phyloP scores from a whole-genome alignment of 2,888 invertebrate genomes.

The Clivina fossor region DNA sequence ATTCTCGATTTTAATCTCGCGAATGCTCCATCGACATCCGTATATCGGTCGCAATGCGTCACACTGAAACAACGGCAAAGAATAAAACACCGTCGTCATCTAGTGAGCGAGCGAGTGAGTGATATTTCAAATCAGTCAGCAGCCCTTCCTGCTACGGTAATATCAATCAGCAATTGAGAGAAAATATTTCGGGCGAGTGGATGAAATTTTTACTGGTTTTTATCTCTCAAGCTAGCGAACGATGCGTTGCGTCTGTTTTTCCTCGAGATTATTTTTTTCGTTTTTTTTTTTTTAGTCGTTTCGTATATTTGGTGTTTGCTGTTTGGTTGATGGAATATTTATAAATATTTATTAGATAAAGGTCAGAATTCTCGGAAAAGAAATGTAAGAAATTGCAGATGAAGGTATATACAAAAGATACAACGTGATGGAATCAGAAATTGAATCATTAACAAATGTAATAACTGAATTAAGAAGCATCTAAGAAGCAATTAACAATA shows the following conservation, averaged over 20 bases:
- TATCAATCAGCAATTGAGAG: conserved; percentile 23
- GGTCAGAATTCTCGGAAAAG: conserved; percentile 6
- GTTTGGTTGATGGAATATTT: conserved; percentile 15
- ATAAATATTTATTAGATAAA: conserved; percentile 24
- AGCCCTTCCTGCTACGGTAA: too few relatives aligned
- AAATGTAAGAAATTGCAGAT: conserved; percentile 19
- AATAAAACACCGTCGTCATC: too few relatives aligned
- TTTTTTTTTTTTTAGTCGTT: too few relatives aligned
- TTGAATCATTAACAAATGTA: too few relatives aligned
- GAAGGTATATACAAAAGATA: too few relatives aligned
- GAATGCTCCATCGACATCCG: too few relatives aligned
- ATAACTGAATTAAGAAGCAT: too few relatives aligned
- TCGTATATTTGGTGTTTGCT: too few relatives aligned
- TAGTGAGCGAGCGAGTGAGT: neutral
- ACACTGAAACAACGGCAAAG: conserved; percentile 8
- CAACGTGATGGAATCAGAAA: too few relatives aligned
- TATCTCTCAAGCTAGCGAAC: conserved; percentile 4
- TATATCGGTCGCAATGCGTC: conserved; percentile 29
- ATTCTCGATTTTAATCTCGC: conserved; percentile 27
- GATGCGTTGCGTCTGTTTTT: too few relatives aligned
- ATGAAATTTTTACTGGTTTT: conserved; percentile 12
- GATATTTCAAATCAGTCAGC: conserved; percentile 29
- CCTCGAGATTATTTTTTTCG: too few relatives aligned
- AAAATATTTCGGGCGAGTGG: conserved; percentile 3
- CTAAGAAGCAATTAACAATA: too few relatives aligned